These are phyloP conservation scores for Drosophila fuyamai DNA, from an alignment of 1,140 invertebrate genomes.

Conservation along the genomic window DNA sequence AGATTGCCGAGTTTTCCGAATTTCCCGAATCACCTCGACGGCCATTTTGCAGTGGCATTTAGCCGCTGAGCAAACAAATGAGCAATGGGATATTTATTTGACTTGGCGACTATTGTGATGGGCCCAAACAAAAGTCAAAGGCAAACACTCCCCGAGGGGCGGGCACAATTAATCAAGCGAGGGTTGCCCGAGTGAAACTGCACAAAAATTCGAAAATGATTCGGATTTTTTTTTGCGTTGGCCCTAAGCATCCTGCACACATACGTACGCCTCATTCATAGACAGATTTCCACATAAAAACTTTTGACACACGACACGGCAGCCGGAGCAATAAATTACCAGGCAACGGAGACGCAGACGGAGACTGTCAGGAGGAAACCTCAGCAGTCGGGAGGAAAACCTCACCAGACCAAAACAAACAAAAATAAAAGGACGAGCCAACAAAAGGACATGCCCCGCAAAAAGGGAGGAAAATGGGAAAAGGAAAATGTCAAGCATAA, in stretches of 20 bases:
- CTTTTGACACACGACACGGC: conserved; percentile 81
- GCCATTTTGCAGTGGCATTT: conserved; percentile 71
- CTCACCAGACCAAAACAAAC: conserved; percentile 67
- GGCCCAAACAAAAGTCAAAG: conserved; percentile 68
- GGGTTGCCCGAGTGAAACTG: conserved; percentile 60
- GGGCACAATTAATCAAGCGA: conserved; percentile 71
- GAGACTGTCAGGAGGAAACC: conserved; percentile 40
- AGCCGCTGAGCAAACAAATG: conserved; percentile 50
- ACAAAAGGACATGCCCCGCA: conserved; percentile 47
- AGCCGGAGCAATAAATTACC: conserved; percentile 77
- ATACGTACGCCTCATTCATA: conserved; percentile 68
- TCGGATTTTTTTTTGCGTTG: conserved; percentile 53
- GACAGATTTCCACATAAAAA: conserved; percentile 79
- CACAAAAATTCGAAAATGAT: conserved; percentile 74
- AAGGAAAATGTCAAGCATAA: conserved; percentile 45
- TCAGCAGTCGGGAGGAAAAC: conserved; percentile 25
- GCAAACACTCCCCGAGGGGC: conserved; percentile 53
- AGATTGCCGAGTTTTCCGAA: neutral
- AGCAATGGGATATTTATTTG: conserved; percentile 49
- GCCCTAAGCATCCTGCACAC: conserved; percentile 43
- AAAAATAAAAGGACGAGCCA: conserved; percentile 50
- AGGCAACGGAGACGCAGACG: conserved; percentile 34
- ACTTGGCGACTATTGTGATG: conserved; percentile 52
- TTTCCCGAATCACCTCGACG: conserved; percentile 4
- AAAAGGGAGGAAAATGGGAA: conserved; percentile 40